Conservation (phyloP, 1,140 invertebrate species). For the Ridgeia piscesae region DNA sequence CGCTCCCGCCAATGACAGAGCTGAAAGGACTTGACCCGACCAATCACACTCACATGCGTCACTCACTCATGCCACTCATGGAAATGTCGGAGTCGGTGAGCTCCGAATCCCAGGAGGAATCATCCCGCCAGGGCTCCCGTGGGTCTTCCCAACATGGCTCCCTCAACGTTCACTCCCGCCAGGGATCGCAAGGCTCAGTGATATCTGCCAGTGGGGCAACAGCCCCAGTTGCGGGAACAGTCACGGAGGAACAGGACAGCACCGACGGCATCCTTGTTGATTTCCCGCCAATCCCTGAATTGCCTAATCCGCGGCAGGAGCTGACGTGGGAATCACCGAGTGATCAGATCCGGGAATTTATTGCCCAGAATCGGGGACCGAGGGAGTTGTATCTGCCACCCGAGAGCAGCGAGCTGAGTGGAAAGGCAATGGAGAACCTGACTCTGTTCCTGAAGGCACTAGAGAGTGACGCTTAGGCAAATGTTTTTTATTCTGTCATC, state of each 20-base stretch:
- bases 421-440: not conserved
- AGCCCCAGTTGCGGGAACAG: not conserved
- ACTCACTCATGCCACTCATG: not conserved
- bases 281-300: not conserved
- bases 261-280: not conserved
- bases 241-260: not conserved
- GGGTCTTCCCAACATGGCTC: not conserved
- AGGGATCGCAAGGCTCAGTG: not conserved
- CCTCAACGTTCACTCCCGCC: not conserved
- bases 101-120: not conserved
- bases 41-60: not conserved
- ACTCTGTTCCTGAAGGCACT: not conserved
- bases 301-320: not conserved
- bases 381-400: not conserved
- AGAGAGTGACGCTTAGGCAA: not conserved
- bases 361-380: not conserved
- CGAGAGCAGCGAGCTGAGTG: not conserved
- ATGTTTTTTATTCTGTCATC: not conserved
- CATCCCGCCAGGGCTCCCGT: not conserved
- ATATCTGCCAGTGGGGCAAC: not conserved
- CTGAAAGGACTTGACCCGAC: not conserved
- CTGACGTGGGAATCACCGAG: not conserved
- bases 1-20: not conserved
- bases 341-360: not conserved
- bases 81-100: not conserved